Conservation (phyloP, 2,888 invertebrate genomes). For the Bibio marci region DNA sequence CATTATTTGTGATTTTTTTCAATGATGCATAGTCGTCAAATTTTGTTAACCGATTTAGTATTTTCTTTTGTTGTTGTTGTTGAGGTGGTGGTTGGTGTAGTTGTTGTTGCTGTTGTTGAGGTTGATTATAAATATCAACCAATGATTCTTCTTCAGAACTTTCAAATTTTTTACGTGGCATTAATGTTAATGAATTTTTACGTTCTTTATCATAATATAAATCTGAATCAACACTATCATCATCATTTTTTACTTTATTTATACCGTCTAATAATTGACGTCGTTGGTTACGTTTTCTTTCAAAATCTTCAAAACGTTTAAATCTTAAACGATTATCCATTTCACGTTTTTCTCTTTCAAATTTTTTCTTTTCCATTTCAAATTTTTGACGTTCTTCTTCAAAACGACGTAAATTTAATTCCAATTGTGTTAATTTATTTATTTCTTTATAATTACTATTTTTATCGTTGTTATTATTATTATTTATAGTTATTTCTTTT, state of each 20-base stretch:
- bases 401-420: slow-evolving; percentile 24
- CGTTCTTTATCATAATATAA: no score
- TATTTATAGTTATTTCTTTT: background rate
- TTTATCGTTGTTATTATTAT: no score
- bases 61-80: slow-evolving; percentile 20
- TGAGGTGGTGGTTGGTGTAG: background rate
- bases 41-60: slow-evolving; percentile 25
- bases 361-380: slow-evolving; percentile 29
- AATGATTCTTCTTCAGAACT: no score
- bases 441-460: no score
- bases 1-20: no score
- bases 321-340: slow-evolving; percentile 19
- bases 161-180: no score
- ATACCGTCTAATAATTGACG: background rate
- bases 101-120: background rate
- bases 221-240: no score
- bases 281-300: slow-evolving; percentile 18
- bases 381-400: slow-evolving; percentile 27
- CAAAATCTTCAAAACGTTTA: slow-evolving; percentile 24
- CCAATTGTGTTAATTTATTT: slow-evolving; percentile 17
- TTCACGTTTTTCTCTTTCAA: slow-evolving; percentile 37
- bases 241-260: no score
- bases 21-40: no score
- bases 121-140: no score
- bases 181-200: no score